A percentile compares a stretch with the other conserved stretches of the same genome.
phyloP scores from a whole-genome alignment of 2,797 vertebrate species.

The Phataginus tetradactyla region DNA sequence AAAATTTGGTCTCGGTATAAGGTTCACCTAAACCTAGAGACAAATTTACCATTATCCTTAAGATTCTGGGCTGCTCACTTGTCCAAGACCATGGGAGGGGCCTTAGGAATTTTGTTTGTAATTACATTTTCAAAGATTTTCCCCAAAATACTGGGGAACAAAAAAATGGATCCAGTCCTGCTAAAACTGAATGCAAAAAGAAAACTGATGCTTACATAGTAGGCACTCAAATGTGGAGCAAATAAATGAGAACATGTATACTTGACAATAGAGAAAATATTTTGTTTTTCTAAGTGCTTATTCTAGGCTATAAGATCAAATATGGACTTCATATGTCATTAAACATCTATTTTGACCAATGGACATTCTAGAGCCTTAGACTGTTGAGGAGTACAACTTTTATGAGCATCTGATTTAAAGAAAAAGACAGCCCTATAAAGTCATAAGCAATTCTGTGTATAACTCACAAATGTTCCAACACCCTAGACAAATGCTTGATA shows the following conservation, averaged over 20 bases:
- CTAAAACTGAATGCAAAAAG: background rate
- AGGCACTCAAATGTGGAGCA: background rate
- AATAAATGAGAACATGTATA: background rate
- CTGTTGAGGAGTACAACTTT: background rate
- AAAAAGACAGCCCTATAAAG: background rate
- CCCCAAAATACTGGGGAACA: background rate
- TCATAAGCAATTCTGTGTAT: background rate
- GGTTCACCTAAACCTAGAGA: background rate
- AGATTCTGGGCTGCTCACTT: background rate
- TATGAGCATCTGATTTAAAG: conserved; percentile 7
- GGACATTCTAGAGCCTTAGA: background rate
- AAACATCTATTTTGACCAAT: background rate
- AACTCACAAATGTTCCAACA: background rate
- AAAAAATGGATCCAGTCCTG: background rate
- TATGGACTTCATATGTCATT: background rate
- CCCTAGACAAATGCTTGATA: background rate
- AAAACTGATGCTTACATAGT: background rate
- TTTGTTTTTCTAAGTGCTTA: background rate
- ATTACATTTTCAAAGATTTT: background rate
- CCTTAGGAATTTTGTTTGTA: background rate
- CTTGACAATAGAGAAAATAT: background rate
- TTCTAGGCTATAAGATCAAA: background rate
- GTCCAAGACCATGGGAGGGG: background rate
- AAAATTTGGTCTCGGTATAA: background rate
- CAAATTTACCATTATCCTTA: background rate